These are phyloP conservation scores for Trochalopteron elliotii DNA, from an alignment of 2,113 vertebrate genomes.

Conservation along the genomic window DNA sequence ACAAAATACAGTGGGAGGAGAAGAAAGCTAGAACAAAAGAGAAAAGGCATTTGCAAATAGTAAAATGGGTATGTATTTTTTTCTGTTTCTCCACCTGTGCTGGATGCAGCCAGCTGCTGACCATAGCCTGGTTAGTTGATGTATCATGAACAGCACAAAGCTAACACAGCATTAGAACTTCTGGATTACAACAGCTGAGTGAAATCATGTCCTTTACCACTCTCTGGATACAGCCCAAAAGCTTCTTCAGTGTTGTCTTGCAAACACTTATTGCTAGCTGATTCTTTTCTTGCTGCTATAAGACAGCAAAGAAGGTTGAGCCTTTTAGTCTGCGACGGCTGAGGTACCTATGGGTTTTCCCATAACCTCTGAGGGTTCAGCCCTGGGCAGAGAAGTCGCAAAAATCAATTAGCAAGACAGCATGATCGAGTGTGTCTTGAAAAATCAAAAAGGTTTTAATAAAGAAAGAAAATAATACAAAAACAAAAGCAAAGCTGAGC, in stretches of 20 bases:
- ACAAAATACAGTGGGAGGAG: neutral
- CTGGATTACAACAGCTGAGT: neutral
- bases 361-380: too few species aligned
- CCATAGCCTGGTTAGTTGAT: neutral
- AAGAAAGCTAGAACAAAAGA: neutral
- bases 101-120: neutral
- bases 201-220: neutral
- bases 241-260: neutral
- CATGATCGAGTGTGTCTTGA: too few species aligned
- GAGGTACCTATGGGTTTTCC: too few species aligned
- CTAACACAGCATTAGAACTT: neutral
- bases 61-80: rapidly evolving
- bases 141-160: neutral
- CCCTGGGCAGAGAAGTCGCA: too few species aligned
- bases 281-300: neutral
- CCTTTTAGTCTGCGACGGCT: neutral
- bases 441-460: too few species aligned
- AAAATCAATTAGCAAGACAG: too few species aligned
- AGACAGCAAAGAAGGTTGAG: neutral
- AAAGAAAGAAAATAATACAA: too few species aligned
- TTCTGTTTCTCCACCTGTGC: neutral
- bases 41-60: neutral
- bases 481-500: too few species aligned
- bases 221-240: neutral
- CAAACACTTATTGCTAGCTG: neutral